phyloP scores from a whole-genome alignment of 1,140 invertebrate genomes.

The Acromyrmex echinatior region DNA sequence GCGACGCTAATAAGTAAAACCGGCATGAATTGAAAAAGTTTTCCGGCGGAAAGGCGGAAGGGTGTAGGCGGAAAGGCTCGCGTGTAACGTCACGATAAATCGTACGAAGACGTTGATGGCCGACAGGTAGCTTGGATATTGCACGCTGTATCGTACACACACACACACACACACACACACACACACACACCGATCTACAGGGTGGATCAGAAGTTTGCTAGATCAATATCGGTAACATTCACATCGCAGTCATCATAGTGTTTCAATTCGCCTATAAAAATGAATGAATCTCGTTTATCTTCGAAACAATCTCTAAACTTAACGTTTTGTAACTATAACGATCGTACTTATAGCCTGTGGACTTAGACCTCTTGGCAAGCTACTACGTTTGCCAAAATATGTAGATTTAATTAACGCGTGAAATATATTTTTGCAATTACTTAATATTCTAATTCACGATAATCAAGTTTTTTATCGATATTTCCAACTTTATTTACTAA shows the following conservation, averaged over 20 bases:
- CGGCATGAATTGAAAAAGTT: slow-evolving; percentile 73
- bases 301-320: slow-evolving; percentile 1
- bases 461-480: neutral
- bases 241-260: neutral
- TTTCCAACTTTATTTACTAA: neutral
- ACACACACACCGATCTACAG: neutral
- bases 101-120: slow-evolving; percentile 74
- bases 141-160: slow-evolving; percentile 22
- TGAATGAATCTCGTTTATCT: neutral
- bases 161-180: too few species aligned
- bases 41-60: slow-evolving; percentile 63
- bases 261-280: slow-evolving; percentile 19
- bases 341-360: neutral
- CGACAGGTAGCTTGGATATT: slow-evolving; percentile 67
- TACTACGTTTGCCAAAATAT: neutral
- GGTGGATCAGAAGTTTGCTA: slow-evolving; percentile 56
- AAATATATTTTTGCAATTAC: slow-evolving; percentile 6
- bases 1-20: slow-evolving; percentile 71
- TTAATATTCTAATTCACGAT: slow-evolving; percentile 8
- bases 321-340: neutral
- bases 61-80: slow-evolving; percentile 57
- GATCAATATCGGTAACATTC: neutral
- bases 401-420: neutral
- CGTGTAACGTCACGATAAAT: slow-evolving; percentile 76
- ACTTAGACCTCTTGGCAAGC: neutral